Conservation (phyloP, 2,113 vertebrate species). For the Megaceryle torquata region DNA sequence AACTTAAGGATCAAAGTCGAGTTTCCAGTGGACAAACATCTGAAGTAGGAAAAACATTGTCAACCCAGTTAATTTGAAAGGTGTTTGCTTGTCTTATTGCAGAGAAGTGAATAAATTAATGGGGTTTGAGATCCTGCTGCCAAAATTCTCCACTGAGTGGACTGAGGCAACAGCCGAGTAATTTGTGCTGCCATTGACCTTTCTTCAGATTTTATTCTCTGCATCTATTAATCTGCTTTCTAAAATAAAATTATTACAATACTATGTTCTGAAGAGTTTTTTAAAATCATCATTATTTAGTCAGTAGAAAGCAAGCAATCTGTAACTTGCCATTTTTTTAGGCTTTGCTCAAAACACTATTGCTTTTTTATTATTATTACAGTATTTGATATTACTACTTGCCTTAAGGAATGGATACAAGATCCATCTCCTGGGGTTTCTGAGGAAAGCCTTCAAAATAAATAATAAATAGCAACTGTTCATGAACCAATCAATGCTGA, state of each 20-base stretch:
- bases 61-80: not conserved
- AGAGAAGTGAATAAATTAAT: conserved; percentile 16
- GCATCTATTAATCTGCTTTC: not conserved
- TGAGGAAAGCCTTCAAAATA: conserved; percentile 62
- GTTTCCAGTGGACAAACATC: not conserved
- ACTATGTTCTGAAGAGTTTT: not conserved
- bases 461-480: conserved; percentile 60
- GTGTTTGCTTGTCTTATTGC: not conserved
- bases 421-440: conserved; percentile 47
- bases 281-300: not conserved
- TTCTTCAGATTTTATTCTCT: not conserved
- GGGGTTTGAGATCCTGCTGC: not conserved
- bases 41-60: not conserved
- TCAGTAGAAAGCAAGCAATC: not conserved
- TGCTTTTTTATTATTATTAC: conserved; percentile 16
- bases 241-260: not conserved
- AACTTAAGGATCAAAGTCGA: not conserved
- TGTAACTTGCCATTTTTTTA: not conserved
- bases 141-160: not conserved
- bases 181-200: not conserved
- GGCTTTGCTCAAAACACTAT: not conserved
- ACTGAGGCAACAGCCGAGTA: not conserved
- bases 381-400: conserved; percentile 13
- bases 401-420: conserved; percentile 45
- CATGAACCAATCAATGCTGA: not conserved